Base-by-base conservation (phyloP, 2,113 vertebrate genomes). In the Platysteira castanea region DNA sequence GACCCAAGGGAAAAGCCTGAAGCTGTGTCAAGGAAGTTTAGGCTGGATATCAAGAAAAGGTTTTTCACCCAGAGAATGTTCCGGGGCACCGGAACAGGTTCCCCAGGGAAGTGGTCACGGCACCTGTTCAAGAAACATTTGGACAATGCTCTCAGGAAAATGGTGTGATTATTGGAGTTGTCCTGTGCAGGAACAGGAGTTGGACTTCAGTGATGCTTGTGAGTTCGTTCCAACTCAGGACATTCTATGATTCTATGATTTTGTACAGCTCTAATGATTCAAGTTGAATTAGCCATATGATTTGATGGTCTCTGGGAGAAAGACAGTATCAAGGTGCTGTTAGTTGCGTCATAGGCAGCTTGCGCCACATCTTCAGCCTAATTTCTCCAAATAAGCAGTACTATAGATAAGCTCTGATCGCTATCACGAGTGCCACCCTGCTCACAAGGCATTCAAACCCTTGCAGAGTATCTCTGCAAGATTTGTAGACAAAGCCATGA, bases 131-230 rank as follows among this genome's bases (percentile, higher is more conserved):
- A 54, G 21, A 83, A 76, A 10, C 14, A 11, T 54, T 68, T 54
- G 41, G 14, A 47, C 21, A 53, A 27, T 3, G 5, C 21, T 35
- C n/a, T 49, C 30, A 23, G 21, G 41, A 39, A 61, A n/a, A 35
- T 4, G 7, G 12, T 47, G 17, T 18, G 26, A 19, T 30, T 49
- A 18, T 3, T 54, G 41, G n/a, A 68, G 24, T 11, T n/a, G 39
- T 39, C 46, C 24, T 46, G 10, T 19, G 24, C 54, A 60, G 47
- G 14, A 7, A 16, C 24, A 68, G 30, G 33, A 53, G n/a, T 0
- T 35, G 10, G 54, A 47, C 20, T 54, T 59, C 0, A 0, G 9
- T 27, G 21, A 42, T 47, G 20, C 11, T 41, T 35, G 6, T 82
- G 28, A 33, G 24, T 18, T 60, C 1, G 0, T 35, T 61, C 54